Conservation (phyloP, 2,113 vertebrate genomes). For the Morone chrysops region DNA sequence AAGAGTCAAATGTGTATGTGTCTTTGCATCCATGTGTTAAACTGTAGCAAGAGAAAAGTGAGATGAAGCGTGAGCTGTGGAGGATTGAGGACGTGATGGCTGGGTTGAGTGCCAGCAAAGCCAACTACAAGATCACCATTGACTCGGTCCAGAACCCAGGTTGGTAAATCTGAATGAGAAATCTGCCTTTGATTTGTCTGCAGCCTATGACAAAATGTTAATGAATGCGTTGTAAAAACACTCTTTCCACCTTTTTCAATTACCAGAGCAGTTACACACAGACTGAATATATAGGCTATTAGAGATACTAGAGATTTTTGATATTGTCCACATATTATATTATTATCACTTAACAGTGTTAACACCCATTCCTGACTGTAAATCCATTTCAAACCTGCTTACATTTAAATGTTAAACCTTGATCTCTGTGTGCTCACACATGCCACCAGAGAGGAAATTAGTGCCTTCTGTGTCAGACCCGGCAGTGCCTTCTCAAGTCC, state of each 20-base stretch:
- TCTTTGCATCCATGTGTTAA: constrained; percentile 16
- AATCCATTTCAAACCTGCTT: constrained; percentile 1
- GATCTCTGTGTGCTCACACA: background rate
- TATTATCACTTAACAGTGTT: background rate
- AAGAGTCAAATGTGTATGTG: background rate
- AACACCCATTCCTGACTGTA: background rate
- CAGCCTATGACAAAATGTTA: no score
- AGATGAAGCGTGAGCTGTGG: constrained; percentile 96
- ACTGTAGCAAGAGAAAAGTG: constrained; percentile 86
- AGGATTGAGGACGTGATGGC: constrained; percentile 96
- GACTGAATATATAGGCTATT: no score
- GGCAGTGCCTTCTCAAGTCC: constrained; percentile 90
- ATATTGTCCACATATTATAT: background rate
- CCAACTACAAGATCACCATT: constrained; percentile 92
- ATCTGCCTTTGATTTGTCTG: no score
- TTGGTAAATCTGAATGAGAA: constrained; percentile 59
- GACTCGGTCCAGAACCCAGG: constrained; percentile 96
- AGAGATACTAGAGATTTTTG: background rate
- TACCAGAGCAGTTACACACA: no score
- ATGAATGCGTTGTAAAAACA: no score
- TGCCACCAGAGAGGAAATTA: constrained; percentile 89
- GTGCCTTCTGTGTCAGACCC: constrained; percentile 92
- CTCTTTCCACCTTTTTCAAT: no score
- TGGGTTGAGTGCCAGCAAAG: constrained; percentile 92
- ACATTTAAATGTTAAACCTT: background rate